Evolutionary conservation across 2,797 vertebrate species (phyloP).

Genomic region (Sebastes nivosus): DNA sequence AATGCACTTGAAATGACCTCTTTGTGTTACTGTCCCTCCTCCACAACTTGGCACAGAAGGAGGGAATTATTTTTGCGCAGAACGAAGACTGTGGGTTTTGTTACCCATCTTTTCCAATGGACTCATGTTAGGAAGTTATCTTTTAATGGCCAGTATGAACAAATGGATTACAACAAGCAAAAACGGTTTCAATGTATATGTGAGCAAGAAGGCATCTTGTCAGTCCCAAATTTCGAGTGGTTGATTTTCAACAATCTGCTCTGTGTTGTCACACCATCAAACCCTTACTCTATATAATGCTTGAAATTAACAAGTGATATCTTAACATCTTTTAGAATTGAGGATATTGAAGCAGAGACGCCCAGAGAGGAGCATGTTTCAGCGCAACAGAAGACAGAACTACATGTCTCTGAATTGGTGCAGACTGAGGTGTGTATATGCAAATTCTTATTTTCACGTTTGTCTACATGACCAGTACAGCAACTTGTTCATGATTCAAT

Average conservation of each 20-base stretch:
- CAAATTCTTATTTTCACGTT: background rate
- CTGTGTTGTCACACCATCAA: background rate
- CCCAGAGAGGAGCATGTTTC: background rate
- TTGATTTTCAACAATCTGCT: background rate
- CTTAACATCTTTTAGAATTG: constrained; percentile 49
- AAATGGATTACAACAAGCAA: too few species aligned
- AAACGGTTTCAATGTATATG: too few species aligned
- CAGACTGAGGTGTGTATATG: constrained; percentile 23
- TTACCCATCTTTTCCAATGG: too few species aligned
- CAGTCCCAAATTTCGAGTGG: background rate
- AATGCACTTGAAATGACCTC: too few species aligned
- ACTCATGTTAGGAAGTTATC: too few species aligned
- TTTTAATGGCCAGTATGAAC: too few species aligned
- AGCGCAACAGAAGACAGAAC: background rate
- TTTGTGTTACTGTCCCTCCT: too few species aligned
- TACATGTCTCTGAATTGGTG: background rate
- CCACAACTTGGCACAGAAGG: too few species aligned
- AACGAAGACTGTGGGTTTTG: too few species aligned
- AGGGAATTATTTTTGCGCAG: too few species aligned
- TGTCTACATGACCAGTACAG: background rate
- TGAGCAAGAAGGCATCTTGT: background rate
- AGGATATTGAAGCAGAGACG: constrained; percentile 55
- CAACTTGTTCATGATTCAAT: background rate
- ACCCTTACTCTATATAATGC: background rate
- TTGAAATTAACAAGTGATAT: background rate